These are phyloP conservation scores for Sebastiscus albofasciatus DNA, from an alignment of 2,797 vertebrate genomes.

Conservation along the genomic window DNA sequence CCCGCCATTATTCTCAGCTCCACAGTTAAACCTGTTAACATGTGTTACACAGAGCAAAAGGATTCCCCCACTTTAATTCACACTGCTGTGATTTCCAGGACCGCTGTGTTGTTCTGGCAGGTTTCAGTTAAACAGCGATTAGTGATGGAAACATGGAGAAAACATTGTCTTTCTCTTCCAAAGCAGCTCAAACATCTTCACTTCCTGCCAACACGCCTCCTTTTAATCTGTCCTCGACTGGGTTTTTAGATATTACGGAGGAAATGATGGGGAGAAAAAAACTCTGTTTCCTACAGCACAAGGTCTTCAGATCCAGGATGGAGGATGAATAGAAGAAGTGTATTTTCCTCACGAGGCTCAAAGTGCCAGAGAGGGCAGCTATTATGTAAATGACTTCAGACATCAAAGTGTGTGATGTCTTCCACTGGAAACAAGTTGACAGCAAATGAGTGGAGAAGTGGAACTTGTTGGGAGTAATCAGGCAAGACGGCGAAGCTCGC, in stretches of 20 bases:
- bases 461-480: constrained; percentile 65
- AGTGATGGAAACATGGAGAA: constrained; percentile 32
- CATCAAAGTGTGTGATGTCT: constrained; percentile 37
- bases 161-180: constrained; percentile 1
- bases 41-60: constrained; percentile 25
- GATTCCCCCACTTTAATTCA: constrained; percentile 26
- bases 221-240: background rate
- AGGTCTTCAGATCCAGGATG: background rate
- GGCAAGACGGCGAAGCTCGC: constrained; percentile 25
- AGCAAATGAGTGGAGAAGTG: constrained; percentile 28
- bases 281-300: background rate
- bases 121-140: constrained; percentile 22
- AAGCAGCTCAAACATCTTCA: constrained; percentile 29
- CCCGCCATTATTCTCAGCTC: constrained; percentile 26
- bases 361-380: background rate
- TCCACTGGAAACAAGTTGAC: constrained; percentile 30
- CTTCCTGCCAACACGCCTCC: background rate
- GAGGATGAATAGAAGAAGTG: background rate
- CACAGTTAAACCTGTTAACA: constrained; percentile 47
- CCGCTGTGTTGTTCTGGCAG: constrained; percentile 25
- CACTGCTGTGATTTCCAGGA: constrained; percentile 22
- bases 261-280: background rate
- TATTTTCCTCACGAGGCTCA: background rate
- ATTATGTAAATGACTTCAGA: constrained; percentile 24
- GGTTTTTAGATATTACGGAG: background rate